A percentile compares a stretch with the other conserved stretches of the same genome.
These are phyloP conservation scores for Zosterops japonicus DNA, from an alignment of 2,113 vertebrate genomes.

Conservation along the genomic window DNA sequence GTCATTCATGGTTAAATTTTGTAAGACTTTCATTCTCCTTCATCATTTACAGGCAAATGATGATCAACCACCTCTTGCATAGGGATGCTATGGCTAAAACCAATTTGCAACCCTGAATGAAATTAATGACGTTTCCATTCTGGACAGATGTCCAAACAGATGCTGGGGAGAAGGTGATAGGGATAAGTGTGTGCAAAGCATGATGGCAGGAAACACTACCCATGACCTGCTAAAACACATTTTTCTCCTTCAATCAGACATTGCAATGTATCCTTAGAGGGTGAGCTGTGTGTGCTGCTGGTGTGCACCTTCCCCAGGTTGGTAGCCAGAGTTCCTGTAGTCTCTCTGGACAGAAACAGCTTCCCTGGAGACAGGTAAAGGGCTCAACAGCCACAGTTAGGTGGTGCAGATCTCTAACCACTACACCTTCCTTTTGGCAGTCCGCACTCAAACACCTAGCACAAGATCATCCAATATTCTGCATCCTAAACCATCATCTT, in stretches of 20 bases:
- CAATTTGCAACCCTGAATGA: constrained; percentile 16
- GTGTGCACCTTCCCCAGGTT: neutral
- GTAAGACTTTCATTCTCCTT: neutral
- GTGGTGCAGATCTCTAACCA: neutral
- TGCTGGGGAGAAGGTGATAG: neutral
- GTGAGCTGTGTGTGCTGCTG: neutral
- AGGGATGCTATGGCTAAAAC: neutral
- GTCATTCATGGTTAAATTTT: neutral
- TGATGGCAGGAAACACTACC: neutral
- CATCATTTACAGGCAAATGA: neutral
- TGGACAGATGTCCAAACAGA: constrained; percentile 45
- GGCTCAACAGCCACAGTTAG: neutral
- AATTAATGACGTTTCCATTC: neutral
- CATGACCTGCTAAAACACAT: neutral
- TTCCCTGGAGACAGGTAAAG: neutral
- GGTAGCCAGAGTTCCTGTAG: neutral
- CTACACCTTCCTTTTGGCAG: neutral
- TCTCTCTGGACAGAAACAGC: neutral
- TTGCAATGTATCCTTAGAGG: fast-evolving
- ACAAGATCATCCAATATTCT: neutral
- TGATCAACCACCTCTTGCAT: neutral
- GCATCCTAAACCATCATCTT: neutral
- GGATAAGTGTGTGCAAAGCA: neutral
- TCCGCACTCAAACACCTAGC: neutral
- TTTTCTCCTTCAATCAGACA: neutral